A percentile compares a stretch with the other conserved stretches of the same genome.
Evolutionary conservation across 2,888 invertebrate genomes (phyloP).

Genomic region (Sphinx pinastri): DNA sequence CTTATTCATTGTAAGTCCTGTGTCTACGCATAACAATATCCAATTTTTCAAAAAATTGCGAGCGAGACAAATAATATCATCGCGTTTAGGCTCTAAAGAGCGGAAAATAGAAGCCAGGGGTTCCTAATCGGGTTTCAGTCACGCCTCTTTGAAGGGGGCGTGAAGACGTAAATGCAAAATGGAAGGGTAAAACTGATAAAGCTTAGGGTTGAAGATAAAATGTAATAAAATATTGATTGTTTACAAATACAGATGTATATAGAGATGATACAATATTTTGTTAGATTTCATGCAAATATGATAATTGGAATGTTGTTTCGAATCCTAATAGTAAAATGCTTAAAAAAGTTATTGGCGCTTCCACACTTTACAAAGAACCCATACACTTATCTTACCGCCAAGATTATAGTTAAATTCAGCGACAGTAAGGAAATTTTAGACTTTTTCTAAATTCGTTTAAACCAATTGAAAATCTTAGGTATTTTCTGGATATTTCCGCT

Average conservation of each 20-base stretch:
- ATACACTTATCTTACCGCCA: too few species aligned
- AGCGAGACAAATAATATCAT: constrained; percentile 23
- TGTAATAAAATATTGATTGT: constrained; percentile 9
- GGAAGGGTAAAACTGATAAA: constrained; percentile 19
- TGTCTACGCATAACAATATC: constrained; percentile 1
- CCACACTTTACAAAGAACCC: too few species aligned
- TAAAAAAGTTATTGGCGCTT: too few species aligned
- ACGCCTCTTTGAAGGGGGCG: constrained; percentile 16
- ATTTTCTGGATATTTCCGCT: too few species aligned
- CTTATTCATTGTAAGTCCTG: background rate
- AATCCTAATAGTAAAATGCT: too few species aligned
- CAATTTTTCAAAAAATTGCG: constrained; percentile 13
- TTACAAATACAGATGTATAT: background rate
- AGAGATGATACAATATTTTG: background rate
- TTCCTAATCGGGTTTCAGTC: constrained; percentile 20
- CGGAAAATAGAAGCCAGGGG: constrained; percentile 22
- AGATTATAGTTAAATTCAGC: too few species aligned
- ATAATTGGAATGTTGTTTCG: too few species aligned
- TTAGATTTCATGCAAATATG: too few species aligned
- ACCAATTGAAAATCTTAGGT: too few species aligned
- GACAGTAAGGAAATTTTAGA: too few species aligned
- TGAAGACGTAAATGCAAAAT: constrained; percentile 19
- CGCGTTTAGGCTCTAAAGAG: constrained; percentile 11
- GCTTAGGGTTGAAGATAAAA: background rate
- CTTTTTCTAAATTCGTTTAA: too few species aligned